Evolutionary conservation across 92 coral and sea anemone species (phyloP).

Genomic region (Nematostella vectensis): DNA sequence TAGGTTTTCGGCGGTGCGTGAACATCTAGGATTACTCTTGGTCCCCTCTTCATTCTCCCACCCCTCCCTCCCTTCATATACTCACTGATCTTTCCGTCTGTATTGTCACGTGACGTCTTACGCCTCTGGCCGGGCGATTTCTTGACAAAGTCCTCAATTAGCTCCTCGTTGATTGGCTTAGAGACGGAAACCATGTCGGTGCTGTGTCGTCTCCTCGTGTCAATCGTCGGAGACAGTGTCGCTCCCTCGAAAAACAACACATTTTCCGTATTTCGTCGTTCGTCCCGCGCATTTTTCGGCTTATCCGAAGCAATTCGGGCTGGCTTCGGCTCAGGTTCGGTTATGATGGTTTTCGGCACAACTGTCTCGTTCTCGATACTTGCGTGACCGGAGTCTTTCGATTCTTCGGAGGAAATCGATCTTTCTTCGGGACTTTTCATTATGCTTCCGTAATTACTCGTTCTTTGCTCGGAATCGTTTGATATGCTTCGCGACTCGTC

Average conservation of each 20-base stretch:
- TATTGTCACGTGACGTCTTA: neutral
- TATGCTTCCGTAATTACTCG: constrained; percentile 13
- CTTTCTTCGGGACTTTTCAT: neutral
- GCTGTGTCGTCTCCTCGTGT: constrained; percentile 51
- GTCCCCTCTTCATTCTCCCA: no score
- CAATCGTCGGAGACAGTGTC: constrained; percentile 22
- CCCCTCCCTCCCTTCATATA: no score
- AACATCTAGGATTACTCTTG: no score
- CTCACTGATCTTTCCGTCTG: neutral
- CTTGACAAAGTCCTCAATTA: constrained; percentile 45
- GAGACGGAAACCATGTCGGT: constrained; percentile 58
- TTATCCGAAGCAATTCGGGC: constrained; percentile 7
- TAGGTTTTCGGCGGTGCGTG: no score
- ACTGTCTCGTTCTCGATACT: neutral
- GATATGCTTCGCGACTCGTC: constrained; percentile 2
- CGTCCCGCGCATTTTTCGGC: neutral
- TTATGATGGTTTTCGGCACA: constrained; percentile 22
- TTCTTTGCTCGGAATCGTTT: neutral
- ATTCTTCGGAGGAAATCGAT: neutral
- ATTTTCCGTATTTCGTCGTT: constrained; percentile 12
- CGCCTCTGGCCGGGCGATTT: neutral
- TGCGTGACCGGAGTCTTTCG: constrained; percentile 1
- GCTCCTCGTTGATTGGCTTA: constrained; percentile 58
- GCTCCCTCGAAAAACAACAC: constrained; percentile 30
- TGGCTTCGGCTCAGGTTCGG: constrained; percentile 23